phyloP scores from a whole-genome alignment of 2,113 vertebrate species.

The Turdus rufiventris region DNA sequence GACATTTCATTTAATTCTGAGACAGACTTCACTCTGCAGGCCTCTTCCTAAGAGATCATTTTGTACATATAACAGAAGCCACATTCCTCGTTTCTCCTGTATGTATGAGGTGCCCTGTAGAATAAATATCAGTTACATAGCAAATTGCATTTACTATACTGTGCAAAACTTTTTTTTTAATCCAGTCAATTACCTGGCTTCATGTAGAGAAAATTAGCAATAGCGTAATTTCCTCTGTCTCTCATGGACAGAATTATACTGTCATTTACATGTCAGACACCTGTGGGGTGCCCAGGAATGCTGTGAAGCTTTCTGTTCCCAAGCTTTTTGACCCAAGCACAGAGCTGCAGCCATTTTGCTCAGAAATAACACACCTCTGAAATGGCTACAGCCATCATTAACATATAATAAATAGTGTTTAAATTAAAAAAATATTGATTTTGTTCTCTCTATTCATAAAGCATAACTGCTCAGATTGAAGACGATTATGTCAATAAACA shows the following conservation, averaged over 20 bases:
- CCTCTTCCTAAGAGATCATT: background rate
- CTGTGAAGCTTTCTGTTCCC: background rate
- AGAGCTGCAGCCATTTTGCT: background rate
- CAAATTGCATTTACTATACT: background rate
- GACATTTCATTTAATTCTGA: background rate
- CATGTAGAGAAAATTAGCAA: background rate
- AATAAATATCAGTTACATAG: background rate
- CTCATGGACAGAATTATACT: background rate
- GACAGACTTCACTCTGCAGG: background rate
- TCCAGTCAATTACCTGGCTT: background rate
- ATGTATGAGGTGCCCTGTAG: background rate
- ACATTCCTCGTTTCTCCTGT: background rate
- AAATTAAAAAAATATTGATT: background rate
- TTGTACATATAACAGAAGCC: background rate
- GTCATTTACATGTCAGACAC: background rate
- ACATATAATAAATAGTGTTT: background rate
- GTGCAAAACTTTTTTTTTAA: background rate
- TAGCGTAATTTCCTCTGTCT: background rate
- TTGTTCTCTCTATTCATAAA: background rate
- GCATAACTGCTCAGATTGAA: background rate
- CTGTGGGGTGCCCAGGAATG: background rate
- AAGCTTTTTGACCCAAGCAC: background rate
- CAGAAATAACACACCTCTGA: background rate
- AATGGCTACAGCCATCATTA: background rate
- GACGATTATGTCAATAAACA: background rate